Base-by-base conservation (phyloP, 2,797 vertebrate species). In the Cynopterus sphinx region DNA sequence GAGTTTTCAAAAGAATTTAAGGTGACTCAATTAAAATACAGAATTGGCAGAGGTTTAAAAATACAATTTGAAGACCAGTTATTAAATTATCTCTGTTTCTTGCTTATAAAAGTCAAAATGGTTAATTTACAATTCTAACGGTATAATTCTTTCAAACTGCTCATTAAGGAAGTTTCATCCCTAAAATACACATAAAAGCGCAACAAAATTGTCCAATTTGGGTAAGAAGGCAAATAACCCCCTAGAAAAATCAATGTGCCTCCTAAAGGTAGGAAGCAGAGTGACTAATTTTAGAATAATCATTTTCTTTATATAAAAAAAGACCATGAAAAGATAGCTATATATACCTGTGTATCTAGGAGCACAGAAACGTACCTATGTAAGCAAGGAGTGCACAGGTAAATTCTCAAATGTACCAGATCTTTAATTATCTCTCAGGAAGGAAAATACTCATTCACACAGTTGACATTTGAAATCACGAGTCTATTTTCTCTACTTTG, bases 41-140 rank as follows among this genome's bases (percentile, higher is more conserved):
- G 24, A 95, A 87, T 13, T 51, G 19, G 19, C 6, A 93, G 13
- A 89, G 39, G 22, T 10, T 90, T 91, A 82, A 70, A 94, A 89
- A 75, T 92, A 79, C 68, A 73, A 87, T 73, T 68, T 39, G 46
- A 87, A 83, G n/a, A 53, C 63, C 31, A 84, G 10, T 87, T 90
- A 79, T 91, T 49, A 74, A 90, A 63, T 68, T 84, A 92, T 15
- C 22, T 94, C 41, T 6, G 55, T 87, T 16, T 67, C 67, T 95
- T 90, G 17, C 15, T 86, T 79, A 86, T 57, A 79, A 87, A 87
- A 26, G 49, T 87, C 53, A 83, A 95, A 79, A 31, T 87, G 39
- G 86, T 82, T 93, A 63, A 90, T 31, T 74, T 77, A 79, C 8
- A 87, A 71, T 88, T 36, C 77, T 36, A 77, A 43, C 24, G 28